Base-by-base conservation (phyloP, 2,113 vertebrate genomes). In the Pongo pygmaeus region DNA sequence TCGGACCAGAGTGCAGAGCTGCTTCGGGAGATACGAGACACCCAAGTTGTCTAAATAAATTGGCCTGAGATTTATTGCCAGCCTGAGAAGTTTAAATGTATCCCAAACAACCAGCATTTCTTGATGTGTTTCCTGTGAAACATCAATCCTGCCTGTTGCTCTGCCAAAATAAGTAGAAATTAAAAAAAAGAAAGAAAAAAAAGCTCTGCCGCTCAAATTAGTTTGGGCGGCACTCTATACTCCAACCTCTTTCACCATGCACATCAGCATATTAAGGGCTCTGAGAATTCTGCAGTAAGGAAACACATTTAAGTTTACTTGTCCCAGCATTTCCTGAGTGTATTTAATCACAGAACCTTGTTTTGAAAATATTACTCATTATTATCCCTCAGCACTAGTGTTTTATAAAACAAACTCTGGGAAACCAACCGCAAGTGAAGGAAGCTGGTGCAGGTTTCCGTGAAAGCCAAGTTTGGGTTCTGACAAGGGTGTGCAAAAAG, bases 131-230 rank as follows among this genome's bases (percentile, higher is more conserved):
- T 96, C 90, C 94, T 95, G 59, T 20, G 43, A 97, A 94, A 96
- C 93, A 97, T 97, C 95, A 97, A 97, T 96, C 80, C 72, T 88
- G 77, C 92, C 90, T 43, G 46, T n/a, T 61, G 70, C 70, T 52
- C 46, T 93, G 94, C 94, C 93, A 96, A 96, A 93, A 88, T 91
- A 94, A 97, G 95, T 96, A 96, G 91, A 95, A 96, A 94, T 50
- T 22, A 32, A 64, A 64, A 64, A 30, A 14, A 64, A 64, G 30
- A 6, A 7, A 52, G 16, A 78, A 30, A 64, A 64, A 7, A 7
- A 52, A 52, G 64, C 38, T 87, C 84, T 57, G 77, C 13, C 38
- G 61, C 48, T 79, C 75, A 89, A 86, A 89, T 79, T n/a, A 84
- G 81, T 84, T 74, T 25, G 2, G 48, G 85, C 83, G 83, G 48